Evolutionary conservation across 2,113 vertebrate genomes (phyloP), one percentile per base, ranked within the genome.

Genomic region (Boulengeromyrus knoepffleri): DNA sequence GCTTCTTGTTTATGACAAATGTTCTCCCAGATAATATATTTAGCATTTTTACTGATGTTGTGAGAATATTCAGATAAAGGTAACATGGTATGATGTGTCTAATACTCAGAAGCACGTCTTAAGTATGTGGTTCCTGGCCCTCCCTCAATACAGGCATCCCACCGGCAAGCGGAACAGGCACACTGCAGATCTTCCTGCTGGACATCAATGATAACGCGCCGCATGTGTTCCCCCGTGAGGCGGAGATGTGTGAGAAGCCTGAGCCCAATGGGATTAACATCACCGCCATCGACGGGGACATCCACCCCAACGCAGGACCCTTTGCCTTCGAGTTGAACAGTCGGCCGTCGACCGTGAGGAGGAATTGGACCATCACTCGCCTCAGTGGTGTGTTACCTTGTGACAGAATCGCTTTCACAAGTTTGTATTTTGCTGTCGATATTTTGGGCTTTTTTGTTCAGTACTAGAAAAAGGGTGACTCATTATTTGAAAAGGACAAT

Each of bases 141-240:
- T 31, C 9, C 62, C 93, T 52, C 86, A 17, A 66, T 91, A 92
- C 88, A 99, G 99, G 98, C 91, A 93, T 96, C 77, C 98, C 97
- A 52, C 95, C 97, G 0, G 99, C 99, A 94, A 99, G 97, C 27
- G 98, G 99, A 56, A 99, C 99, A 0, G 98, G 98, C 19, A 99
- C 98, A 0, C 95, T 99, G 89, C 98, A 99, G 93, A 98, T 99
- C 93, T 94, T 95, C 92, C 95, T 99, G 92, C 95, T 97, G 93
- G 99, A 99, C 93, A 97, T 99, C 93, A 99, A 99, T 62, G 99
- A 99, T 95, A 99, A 99, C 49, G 98, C 99, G 9, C 99, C 99
- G 5, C 96, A 96, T 92, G 97, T 99, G 85, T 97, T 96, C 93
- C 99, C 99, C 0, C 97, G 97, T 91, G 98, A 98, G 94, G 96